Evolutionary conservation across 2,888 invertebrate species (phyloP).

Genomic region (Dermolepida albohirtum): DNA sequence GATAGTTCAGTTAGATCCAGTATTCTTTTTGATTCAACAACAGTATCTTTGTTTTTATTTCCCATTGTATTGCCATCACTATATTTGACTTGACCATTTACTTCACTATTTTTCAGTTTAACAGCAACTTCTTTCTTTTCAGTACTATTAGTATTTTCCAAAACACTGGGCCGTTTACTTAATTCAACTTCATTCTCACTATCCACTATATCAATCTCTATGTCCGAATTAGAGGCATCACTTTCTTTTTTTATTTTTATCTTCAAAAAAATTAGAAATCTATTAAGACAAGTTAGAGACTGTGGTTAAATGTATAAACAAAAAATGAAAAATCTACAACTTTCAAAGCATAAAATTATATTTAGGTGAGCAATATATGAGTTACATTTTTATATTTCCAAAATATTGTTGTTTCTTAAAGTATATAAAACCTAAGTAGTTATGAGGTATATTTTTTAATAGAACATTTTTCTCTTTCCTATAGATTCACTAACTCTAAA

Average conservation of each 20-base stretch:
- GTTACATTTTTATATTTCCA: no score
- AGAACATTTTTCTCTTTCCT: no score
- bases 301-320: no score
- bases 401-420: no score
- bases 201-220: constrained; percentile 73
- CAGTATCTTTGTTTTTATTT: neutral
- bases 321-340: no score
- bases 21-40: constrained; percentile 37
- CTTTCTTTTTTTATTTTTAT: constrained; percentile 61
- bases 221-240: constrained; percentile 63
- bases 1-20: constrained; percentile 52
- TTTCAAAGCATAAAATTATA: no score
- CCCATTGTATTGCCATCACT: neutral
- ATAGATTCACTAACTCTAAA: no score
- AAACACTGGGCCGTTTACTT: neutral
- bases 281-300: no score
- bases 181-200: constrained; percentile 60
- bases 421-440: no score
- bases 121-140: neutral
- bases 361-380: no score
- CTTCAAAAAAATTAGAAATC: constrained; percentile 49
- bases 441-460: no score
- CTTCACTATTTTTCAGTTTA: constrained; percentile 9
- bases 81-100: neutral
- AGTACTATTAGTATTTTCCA: neutral